Percentiles rank a stretch among this genome's conserved stretches.
Evolutionary conservation across 2,797 vertebrate genomes (phyloP).

Genomic region (Borostomias antarcticus): DNA sequence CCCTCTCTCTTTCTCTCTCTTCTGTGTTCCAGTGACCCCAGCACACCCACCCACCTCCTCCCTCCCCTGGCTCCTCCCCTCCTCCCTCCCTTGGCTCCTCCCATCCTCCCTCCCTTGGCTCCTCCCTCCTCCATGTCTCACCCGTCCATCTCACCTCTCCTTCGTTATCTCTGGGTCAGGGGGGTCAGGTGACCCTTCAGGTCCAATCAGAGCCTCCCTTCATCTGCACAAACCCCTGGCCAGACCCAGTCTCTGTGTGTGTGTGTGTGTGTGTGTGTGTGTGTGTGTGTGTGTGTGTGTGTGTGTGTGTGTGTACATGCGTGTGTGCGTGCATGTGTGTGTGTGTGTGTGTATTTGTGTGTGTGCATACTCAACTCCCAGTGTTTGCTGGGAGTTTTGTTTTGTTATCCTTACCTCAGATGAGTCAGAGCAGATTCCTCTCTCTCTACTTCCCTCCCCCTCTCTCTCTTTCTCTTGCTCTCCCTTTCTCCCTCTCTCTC

Average conservation of each 20-base stretch:
- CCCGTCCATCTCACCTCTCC: constrained; percentile 18
- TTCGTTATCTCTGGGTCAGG: constrained; percentile 67
- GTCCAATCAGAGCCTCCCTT: constrained; percentile 66
- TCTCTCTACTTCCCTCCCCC: not conserved
- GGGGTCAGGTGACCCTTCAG: constrained; percentile 70
- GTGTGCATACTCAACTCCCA: not conserved
- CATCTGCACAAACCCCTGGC: constrained; percentile 49
- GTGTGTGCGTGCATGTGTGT: constrained; percentile 16
- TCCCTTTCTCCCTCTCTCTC: not conserved
- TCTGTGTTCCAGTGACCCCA: too few species aligned
- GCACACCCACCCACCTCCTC: constrained; percentile 6
- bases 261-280: constrained; percentile 6
- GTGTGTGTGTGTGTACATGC: constrained; percentile 15
- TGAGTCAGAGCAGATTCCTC: constrained; percentile 40
- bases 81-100: constrained; percentile 19
- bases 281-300: not conserved
- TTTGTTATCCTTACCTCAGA: constrained; percentile 30
- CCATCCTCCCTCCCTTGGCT: constrained; percentile 23
- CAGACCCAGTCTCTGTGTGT: constrained; percentile 18
- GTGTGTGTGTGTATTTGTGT: constrained; percentile 3
- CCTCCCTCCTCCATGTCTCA: constrained; percentile 19
- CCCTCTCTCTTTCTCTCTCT: not conserved
- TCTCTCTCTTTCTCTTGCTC: constrained; percentile 1
- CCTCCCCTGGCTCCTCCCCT: constrained; percentile 14
- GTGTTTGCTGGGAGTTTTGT: constrained; percentile 26